These are phyloP conservation scores for Platichthys flesus DNA, from an alignment of 2,113 vertebrate species.

Conservation along the genomic window DNA sequence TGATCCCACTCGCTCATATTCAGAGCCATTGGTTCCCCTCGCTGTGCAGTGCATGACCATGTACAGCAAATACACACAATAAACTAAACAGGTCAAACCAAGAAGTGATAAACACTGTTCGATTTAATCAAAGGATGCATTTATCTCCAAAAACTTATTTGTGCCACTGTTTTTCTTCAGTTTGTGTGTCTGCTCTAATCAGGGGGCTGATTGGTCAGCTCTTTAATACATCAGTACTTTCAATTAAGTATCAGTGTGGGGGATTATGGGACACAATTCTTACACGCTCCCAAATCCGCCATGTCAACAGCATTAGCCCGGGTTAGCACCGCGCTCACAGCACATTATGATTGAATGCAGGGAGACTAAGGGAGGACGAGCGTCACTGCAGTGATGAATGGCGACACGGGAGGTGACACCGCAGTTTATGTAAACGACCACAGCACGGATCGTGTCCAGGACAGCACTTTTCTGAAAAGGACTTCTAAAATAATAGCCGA, in stretches of 20 bases:
- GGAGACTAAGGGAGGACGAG: constrained; percentile 24
- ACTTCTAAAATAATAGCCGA: constrained; percentile 2
- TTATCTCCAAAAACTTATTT: background rate
- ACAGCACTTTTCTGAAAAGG: constrained; percentile 16
- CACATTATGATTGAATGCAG: constrained; percentile 40
- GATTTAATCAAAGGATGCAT: background rate
- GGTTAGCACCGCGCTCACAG: constrained; percentile 29
- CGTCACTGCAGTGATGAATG: constrained; percentile 35
- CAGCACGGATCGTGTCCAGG: background rate
- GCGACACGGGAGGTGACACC: constrained; percentile 22
- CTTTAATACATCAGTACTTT: constrained; percentile 24
- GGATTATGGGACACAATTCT: constrained; percentile 42
- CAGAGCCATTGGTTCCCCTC: constrained; percentile 33
- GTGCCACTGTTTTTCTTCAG: background rate
- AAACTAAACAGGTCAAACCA: constrained; percentile 5
- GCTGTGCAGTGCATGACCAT: background rate
- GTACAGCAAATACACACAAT: constrained; percentile 17
- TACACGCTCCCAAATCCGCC: constrained; percentile 36
- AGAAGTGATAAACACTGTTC: background rate
- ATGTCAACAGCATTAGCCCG: constrained; percentile 18
- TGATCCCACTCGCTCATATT: constrained; percentile 52
- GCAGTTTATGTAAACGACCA: constrained; percentile 28
- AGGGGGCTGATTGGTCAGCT: constrained; percentile 19
- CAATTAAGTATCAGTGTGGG: constrained; percentile 42
- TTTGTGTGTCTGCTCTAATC: constrained; percentile 15